These are phyloP conservation scores for Caerostris darwini DNA, from an alignment of 1,140 invertebrate species.

Conservation along the genomic window DNA sequence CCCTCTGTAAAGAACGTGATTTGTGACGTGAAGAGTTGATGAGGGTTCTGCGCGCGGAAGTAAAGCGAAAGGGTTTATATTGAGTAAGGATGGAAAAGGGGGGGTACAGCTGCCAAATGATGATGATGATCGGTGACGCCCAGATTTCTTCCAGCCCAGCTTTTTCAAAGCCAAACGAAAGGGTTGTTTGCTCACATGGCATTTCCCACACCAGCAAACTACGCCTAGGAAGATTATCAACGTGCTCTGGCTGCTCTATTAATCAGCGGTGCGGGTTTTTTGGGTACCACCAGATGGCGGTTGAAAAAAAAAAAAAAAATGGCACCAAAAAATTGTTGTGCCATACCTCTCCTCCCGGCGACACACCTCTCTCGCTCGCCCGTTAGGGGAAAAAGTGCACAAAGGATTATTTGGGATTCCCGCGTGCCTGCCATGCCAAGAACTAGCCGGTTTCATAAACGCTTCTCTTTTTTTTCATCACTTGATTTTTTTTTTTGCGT, in stretches of 20 bases:
- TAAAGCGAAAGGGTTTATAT: conserved; percentile 74
- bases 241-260: conserved; percentile 73
- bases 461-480: neutral
- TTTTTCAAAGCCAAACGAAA: conserved; percentile 63
- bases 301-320: conserved; percentile 59
- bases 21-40: conserved; percentile 77
- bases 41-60: conserved; percentile 72
- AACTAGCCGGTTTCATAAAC: conserved; percentile 64
- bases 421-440: conserved; percentile 69
- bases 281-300: conserved; percentile 69
- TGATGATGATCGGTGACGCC: conserved; percentile 73
- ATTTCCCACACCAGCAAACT: conserved; percentile 73
- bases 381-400: conserved; percentile 64
- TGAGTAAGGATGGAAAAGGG: neutral
- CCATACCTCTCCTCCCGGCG: conserved; percentile 45
- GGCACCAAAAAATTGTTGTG: conserved; percentile 71
- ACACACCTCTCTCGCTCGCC: conserved; percentile 64
- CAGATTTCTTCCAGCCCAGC: conserved; percentile 48
- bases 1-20: conserved; percentile 73
- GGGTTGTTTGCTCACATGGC: conserved; percentile 76
- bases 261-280: conserved; percentile 75
- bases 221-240: conserved; percentile 70
- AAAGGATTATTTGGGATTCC: conserved; percentile 76
- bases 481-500: neutral
- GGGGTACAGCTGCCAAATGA: conserved; percentile 42